Evolutionary conservation across 2,113 vertebrate genomes (phyloP), one percentile per base, ranked within the genome.

Genomic region (Urocitellus parryii): DNA sequence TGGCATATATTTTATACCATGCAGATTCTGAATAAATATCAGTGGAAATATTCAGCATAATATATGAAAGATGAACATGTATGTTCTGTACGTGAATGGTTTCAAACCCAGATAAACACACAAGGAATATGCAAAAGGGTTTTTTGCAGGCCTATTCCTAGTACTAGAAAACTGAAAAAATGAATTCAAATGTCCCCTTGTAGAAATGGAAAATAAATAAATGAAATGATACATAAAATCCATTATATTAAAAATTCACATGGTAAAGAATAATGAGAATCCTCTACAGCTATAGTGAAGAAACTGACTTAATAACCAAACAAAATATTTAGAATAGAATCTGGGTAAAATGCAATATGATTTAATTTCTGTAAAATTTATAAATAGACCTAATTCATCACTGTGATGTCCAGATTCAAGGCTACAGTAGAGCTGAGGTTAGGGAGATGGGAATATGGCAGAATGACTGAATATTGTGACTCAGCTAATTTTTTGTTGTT

Each of bases 371-470:
- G 17, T 90, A 42, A 68, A 34, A 42, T 6, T 56, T 2, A 53
- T 53, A 24, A 90, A 39, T 10, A 70, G n/a, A 0, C n/a, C 10
- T n/a, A 18, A 27, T 18, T 78, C 10, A 67, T 42, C 14, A 17
- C 20, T 56, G 48, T 78, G 13, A 13, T 8, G 88, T 34, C 13
- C 37, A 56, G 25, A 72, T 45, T 45, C n/a, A 78, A 65, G 20
- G 1, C 2, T 39, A 51, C 3, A 32, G 11, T 39, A 20, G 8
- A 42, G 4, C 5, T 32, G 10, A 0, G 11, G 4, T n/a, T n/a
- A 10, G 3, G 8, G 61, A 63, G 24, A 67, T 84, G 1, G 9
- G 25, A 73, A 22, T 63, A 80, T 8, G 16, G 20, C 2, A 80
- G 79, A 11, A 37, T 61, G n/a, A 80, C 3, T n/a, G 22, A n/a